These are phyloP conservation scores for Brenthis ino DNA, from an alignment of 2,888 invertebrate species.

Conservation along the genomic window DNA sequence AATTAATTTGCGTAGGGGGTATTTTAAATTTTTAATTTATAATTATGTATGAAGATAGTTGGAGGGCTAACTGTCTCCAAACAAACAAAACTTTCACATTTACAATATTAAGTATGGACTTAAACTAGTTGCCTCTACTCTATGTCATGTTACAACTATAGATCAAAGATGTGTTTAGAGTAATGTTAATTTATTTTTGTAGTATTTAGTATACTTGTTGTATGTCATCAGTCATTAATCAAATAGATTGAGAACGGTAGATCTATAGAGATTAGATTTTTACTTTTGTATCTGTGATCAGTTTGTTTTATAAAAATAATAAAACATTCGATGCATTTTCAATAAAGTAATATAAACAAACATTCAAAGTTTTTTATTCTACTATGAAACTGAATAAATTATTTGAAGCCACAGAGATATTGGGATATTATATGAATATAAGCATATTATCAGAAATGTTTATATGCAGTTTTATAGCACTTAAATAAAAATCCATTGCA, in stretches of 20 bases:
- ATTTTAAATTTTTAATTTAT: too few species aligned
- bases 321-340: constrained; percentile 34
- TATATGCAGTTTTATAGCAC: too few species aligned
- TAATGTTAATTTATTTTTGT: constrained; percentile 14
- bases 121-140: constrained; percentile 1
- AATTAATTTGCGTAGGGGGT: too few species aligned
- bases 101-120: too few species aligned
- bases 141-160: neutral
- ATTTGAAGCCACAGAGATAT: too few species aligned
- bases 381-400: too few species aligned
- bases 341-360: constrained; percentile 27
- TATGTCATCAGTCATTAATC: neutral
- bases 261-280: constrained; percentile 35
- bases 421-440: too few species aligned
- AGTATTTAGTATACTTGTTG: neutral
- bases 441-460: too few species aligned
- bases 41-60: too few species aligned
- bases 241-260: constrained; percentile 17
- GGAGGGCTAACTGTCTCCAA: too few species aligned
- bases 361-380: neutral
- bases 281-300: constrained; percentile 48
- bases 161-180: constrained; percentile 4
- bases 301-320: constrained; percentile 34
- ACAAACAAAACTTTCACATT: too few species aligned
- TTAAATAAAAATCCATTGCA: too few species aligned